A percentile compares a stretch with the other conserved stretches of the same genome.
Conservation (phyloP, 2,888 invertebrate species). For the Pecten maximus region DNA sequence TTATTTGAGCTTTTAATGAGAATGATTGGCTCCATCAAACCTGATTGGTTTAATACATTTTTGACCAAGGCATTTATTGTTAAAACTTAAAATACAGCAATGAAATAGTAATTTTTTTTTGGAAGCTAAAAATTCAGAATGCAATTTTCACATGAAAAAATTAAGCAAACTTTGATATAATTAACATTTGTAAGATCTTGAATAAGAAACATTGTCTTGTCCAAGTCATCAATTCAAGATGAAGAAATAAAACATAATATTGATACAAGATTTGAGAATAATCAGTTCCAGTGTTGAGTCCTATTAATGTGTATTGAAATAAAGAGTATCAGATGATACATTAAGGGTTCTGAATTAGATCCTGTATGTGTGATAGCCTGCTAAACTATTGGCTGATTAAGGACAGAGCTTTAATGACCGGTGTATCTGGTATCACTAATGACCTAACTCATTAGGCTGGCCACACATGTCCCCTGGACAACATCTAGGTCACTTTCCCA, state of each 20-base stretch:
- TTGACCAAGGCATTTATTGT: not conserved
- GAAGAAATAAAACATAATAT: too few species aligned
- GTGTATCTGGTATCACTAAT: not conserved
- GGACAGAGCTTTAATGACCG: not conserved
- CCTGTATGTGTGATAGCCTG: not conserved
- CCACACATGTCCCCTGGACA: not conserved
- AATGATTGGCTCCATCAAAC: not conserved
- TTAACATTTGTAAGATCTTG: too few species aligned
- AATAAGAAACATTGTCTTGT: too few species aligned
- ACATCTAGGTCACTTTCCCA: conserved; percentile 21
- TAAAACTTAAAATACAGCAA: too few species aligned
- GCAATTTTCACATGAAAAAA: too few species aligned
- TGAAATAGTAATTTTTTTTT: too few species aligned
- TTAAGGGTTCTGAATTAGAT: not conserved
- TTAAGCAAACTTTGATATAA: too few species aligned
- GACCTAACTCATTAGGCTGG: not conserved
- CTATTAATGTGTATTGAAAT: too few species aligned
- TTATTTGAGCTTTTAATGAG: not conserved
- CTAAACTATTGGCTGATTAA: not conserved
- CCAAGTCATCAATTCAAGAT: too few species aligned
- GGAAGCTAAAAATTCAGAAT: too few species aligned
- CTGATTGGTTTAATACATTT: not conserved
- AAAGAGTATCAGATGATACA: not conserved
- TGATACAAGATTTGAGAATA: too few species aligned
- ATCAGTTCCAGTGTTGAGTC: too few species aligned